phyloP scores from a whole-genome alignment of 2,113 vertebrate species.

The Lipophrys pholis region DNA sequence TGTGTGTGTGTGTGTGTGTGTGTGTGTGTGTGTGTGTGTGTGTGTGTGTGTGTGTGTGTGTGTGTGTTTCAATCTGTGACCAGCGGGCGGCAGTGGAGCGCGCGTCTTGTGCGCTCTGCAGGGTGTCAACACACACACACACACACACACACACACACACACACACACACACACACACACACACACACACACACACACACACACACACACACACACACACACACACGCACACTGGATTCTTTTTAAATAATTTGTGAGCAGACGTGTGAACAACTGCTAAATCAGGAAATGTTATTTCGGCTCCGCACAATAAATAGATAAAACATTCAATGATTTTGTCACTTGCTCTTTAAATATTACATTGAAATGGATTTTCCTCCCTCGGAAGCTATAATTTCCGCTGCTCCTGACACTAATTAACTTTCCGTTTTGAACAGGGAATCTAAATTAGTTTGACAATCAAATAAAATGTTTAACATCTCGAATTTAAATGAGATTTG shows the following conservation, averaged over 20 bases:
- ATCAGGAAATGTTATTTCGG: background rate
- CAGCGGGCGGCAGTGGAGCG: constrained; percentile 64
- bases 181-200: too few species aligned
- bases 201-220: too few species aligned
- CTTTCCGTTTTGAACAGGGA: background rate
- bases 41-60: background rate
- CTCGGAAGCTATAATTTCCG: background rate
- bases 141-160: too few species aligned
- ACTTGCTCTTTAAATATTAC: background rate
- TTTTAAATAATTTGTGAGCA: background rate
- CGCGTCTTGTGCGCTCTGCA: background rate
- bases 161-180: too few species aligned
- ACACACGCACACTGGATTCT: too few species aligned
- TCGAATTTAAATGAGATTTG: background rate
- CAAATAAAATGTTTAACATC: too few species aligned
- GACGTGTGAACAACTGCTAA: constrained; percentile 1
- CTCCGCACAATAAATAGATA: background rate
- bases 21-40: too few species aligned
- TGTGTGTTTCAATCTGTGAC: constrained; percentile 21
- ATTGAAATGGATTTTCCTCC: too few species aligned
- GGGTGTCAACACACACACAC: background rate
- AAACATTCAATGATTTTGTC: background rate
- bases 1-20: too few species aligned
- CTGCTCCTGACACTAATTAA: background rate
- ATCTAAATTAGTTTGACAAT: too few species aligned